Base-by-base conservation (phyloP, 2,113 vertebrate genomes). In the Donacobius atricapilla region DNA sequence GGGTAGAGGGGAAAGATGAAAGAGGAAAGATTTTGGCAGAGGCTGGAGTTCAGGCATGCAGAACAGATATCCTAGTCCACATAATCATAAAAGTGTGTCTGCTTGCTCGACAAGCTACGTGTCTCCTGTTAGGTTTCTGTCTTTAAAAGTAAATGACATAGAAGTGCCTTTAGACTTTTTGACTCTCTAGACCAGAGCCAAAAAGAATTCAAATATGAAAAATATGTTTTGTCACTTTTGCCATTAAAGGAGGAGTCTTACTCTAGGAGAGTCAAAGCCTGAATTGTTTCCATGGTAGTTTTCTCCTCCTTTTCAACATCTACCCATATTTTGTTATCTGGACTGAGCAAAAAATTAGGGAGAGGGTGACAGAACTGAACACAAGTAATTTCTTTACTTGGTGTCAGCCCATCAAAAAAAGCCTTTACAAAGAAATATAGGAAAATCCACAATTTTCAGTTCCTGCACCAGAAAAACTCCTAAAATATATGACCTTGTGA, bases 401-500 rank as follows among this genome's bases (percentile, higher is more conserved):
- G 64, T 72, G 20, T 42, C 40, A 77, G 47, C 17, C 50, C 21
- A 35, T 72, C 68, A 31, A 48, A 57, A 58, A 88, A 92, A 79
- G 14, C 7, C 76, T 90, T 93, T 79, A 30, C 44, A 89, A 80
- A 91, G 91, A 66, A 94, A 77, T 79, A 81, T 13, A 57, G 61
- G 72, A 87, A 97, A 93, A 84, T 63, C 53, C 50, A 50, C 0
- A 3, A 39, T 57, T 28, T 30, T 53, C 51, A 63, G 56, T 93
- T 95, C 76, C 70, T 60, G 40, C 83, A 48, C 51, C 48, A 85
- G 53, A 89, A 56, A 89, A 95, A 86, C 30, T 44, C 89, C 89
- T 95, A 82, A 97, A 97, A 91, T 89, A 65, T 83, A 79, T 89
- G 81, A 92, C 95, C 94, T 96, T 94, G 86, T 5, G 54, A 97